phyloP scores from a whole-genome alignment of 2,888 invertebrate species.

The Mechanitis messenoides region DNA sequence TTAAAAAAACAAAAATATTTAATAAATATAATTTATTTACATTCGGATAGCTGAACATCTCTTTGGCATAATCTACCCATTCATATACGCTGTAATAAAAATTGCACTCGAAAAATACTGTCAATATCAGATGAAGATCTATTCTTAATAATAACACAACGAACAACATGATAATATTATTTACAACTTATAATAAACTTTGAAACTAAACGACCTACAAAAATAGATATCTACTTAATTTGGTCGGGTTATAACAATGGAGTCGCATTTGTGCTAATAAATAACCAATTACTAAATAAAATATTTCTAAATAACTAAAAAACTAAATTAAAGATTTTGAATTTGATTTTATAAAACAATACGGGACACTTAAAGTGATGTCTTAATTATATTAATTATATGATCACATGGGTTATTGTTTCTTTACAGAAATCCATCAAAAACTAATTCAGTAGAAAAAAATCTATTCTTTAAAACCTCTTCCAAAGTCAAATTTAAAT shows the following conservation, averaged over 20 bases:
- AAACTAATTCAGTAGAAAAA: not conserved
- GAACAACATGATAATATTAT: slow-evolving; percentile 36
- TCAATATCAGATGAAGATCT: slow-evolving; percentile 27
- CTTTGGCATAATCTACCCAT: slow-evolving; percentile 72
- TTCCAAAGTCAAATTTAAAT: slow-evolving; percentile 3
- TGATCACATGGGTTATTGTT: not conserved
- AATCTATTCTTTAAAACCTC: not conserved
- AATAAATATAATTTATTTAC: slow-evolving; percentile 65
- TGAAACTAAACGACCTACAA: slow-evolving; percentile 35
- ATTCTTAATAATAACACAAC: slow-evolving; percentile 25
- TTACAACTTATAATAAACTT: slow-evolving; percentile 43
- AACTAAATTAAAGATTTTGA: slow-evolving; percentile 3
- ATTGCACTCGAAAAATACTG: slow-evolving; percentile 72
- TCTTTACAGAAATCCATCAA: not conserved
- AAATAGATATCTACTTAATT: not conserved
- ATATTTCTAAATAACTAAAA: slow-evolving; percentile 6
- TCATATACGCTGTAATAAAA: slow-evolving; percentile 41
- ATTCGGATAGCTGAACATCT: slow-evolving; percentile 57
- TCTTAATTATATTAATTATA: no score
- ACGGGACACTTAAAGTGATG: no score
- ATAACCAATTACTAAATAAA: slow-evolving; percentile 10
- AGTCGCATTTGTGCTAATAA: slow-evolving; percentile 32
- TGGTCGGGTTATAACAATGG: slow-evolving; percentile 5
- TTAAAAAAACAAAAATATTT: slow-evolving; percentile 33
- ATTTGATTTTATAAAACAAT: not conserved